Percentiles rank a stretch among this genome's conserved stretches.
Evolutionary conservation across 2,888 invertebrate species (phyloP).

Genomic region (Schizaphis graminum): DNA sequence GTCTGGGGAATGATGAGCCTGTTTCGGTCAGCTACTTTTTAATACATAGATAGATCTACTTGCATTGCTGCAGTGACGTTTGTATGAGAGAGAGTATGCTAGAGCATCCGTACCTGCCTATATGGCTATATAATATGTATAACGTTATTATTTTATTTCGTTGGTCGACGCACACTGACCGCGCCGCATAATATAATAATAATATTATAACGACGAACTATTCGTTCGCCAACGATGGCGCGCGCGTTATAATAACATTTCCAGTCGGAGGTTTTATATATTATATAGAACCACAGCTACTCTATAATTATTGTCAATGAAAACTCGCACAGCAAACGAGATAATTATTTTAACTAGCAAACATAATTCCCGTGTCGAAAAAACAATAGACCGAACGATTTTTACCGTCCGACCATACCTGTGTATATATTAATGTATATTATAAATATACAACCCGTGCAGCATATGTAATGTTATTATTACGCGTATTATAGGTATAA

Average conservation of each 20-base stretch:
- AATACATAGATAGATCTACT: not conserved
- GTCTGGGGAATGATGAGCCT: not conserved
- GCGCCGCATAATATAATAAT: not conserved
- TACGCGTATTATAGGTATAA: not conserved
- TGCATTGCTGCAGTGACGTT: not conserved
- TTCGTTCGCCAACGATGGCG: slow-evolving; percentile 5
- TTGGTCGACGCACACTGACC: not conserved
- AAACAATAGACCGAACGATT: slow-evolving; percentile 60
- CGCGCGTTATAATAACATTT: slow-evolving; percentile 47
- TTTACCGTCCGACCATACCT: not conserved
- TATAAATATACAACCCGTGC: not conserved
- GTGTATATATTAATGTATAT: slow-evolving; percentile 1
- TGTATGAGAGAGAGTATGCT: not conserved
- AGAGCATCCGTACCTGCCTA: not conserved
- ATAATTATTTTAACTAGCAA: slow-evolving; percentile 64
- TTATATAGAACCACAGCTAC: slow-evolving; percentile 40
- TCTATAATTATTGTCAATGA: slow-evolving; percentile 65
- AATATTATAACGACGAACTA: slow-evolving; percentile 11
- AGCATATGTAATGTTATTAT: not conserved
- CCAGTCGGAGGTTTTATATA: slow-evolving; percentile 40
- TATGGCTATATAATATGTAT: not conserved
- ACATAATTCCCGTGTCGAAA: slow-evolving; percentile 43
- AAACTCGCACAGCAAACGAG: slow-evolving; percentile 61
- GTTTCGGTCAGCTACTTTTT: not conserved
- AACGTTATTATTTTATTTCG: not conserved